A percentile compares a stretch with the other conserved stretches of the same genome.
Conservation (phyloP, 2,797 vertebrate species). For the Todus mexicanus region DNA sequence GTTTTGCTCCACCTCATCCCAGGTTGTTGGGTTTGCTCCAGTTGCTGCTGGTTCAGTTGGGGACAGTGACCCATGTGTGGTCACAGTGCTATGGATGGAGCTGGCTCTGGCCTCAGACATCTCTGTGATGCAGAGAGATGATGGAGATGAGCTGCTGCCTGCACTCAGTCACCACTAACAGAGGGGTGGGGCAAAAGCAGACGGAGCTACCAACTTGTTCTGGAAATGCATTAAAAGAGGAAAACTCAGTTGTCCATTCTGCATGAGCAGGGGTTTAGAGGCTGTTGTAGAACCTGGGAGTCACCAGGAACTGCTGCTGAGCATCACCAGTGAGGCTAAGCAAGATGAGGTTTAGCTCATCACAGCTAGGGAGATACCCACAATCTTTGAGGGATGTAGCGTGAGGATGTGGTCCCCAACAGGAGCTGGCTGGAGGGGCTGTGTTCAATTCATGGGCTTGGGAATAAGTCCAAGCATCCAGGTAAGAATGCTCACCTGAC, state of each 20-base stretch:
- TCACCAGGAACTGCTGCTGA: background rate
- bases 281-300: background rate
- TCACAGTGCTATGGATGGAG: rapidly evolving
- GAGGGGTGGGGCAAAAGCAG: background rate
- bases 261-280: background rate
- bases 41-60: background rate
- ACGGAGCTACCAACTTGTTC: background rate
- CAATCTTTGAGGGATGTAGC: background rate
- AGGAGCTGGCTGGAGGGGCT: background rate
- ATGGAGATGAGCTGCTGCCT: background rate
- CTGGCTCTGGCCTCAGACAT: background rate
- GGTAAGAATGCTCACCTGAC: rapidly evolving
- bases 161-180: background rate
- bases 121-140: too few species aligned
- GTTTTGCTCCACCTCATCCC: background rate
- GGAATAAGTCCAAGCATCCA: background rate
- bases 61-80: background rate
- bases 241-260: background rate
- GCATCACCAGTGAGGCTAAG: background rate
- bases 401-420: background rate
- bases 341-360: background rate
- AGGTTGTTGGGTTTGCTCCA: background rate
- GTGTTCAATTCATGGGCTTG: background rate
- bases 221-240: background rate
- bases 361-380: background rate